These are phyloP conservation scores for Lindbergichthys nudifrons DNA, from an alignment of 2,797 vertebrate genomes.

Conservation along the genomic window DNA sequence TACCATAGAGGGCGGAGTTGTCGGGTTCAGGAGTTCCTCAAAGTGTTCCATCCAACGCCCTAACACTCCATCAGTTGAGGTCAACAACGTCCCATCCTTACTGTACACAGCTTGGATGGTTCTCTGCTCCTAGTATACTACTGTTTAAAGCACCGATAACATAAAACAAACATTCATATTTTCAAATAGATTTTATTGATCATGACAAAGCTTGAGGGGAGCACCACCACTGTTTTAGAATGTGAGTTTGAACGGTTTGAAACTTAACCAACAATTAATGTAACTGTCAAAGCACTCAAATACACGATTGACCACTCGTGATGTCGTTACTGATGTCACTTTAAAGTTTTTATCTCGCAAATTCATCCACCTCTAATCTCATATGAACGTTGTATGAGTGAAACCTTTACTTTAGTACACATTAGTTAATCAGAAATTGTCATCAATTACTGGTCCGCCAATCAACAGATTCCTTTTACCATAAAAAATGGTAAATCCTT, in stretches of 20 bases:
- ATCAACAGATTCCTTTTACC: not conserved
- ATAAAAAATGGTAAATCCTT: not conserved
- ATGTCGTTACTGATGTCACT: not conserved
- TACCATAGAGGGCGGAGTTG: too few relatives aligned
- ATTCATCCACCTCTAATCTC: not conserved
- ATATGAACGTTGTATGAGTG: not conserved
- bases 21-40: too few relatives aligned
- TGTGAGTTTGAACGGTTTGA: not conserved
- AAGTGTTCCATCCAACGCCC: too few relatives aligned
- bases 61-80: too few relatives aligned
- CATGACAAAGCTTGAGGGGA: not conserved
- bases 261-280: not conserved
- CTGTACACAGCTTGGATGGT: too few relatives aligned
- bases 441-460: not conserved
- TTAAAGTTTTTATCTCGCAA: not conserved
- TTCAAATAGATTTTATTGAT: slow-evolving; percentile 16
- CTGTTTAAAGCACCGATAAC: not conserved
- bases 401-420: not conserved
- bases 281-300: too few relatives aligned
- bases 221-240: not conserved
- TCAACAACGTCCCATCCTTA: too few relatives aligned
- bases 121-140: too few relatives aligned
- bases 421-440: too few relatives aligned
- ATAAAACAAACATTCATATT: not conserved
- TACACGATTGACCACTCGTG: too few relatives aligned